phyloP scores from a whole-genome alignment of 2,888 invertebrate genomes.

The Drosophila nr. perissopoda region DNA sequence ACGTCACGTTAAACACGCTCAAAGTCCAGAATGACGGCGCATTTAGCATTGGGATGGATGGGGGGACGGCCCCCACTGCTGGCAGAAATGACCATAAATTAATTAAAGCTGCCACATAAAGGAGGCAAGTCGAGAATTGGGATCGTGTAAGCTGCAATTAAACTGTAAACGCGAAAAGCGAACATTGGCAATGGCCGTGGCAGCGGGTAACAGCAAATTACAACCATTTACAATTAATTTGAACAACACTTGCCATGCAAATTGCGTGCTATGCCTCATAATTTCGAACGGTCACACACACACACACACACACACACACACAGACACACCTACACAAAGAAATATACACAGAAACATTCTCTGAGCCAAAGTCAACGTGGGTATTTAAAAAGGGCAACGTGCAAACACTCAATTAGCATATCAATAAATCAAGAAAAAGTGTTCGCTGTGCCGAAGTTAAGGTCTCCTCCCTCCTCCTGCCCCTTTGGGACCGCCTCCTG shows the following conservation, averaged over 20 bases:
- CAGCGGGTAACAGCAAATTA: constrained; percentile 64
- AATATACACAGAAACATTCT: constrained; percentile 5
- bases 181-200: constrained; percentile 37
- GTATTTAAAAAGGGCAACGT: constrained; percentile 66
- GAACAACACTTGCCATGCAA: constrained; percentile 74
- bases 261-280: constrained; percentile 79
- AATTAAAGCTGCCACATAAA: constrained; percentile 60
- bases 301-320: constrained; percentile 8
- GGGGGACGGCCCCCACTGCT: constrained; percentile 7
- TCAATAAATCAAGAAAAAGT: constrained; percentile 79
- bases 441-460: constrained; percentile 35
- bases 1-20: constrained; percentile 78
- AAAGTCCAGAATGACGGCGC: constrained; percentile 67
- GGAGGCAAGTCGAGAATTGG: constrained; percentile 44
- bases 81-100: constrained; percentile 73
- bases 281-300: constrained; percentile 54
- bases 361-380: constrained; percentile 35
- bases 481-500: constrained; percentile 11
- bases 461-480: neutral
- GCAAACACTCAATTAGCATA: constrained; percentile 79
- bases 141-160: constrained; percentile 69
- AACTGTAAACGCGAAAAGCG: constrained; percentile 73
- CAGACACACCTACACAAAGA: constrained; percentile 8
- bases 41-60: constrained; percentile 35
- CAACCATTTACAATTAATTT: constrained; percentile 80